Evolutionary conservation across 1,140 invertebrate genomes (phyloP).

Genomic region (Bombus confusus): DNA sequence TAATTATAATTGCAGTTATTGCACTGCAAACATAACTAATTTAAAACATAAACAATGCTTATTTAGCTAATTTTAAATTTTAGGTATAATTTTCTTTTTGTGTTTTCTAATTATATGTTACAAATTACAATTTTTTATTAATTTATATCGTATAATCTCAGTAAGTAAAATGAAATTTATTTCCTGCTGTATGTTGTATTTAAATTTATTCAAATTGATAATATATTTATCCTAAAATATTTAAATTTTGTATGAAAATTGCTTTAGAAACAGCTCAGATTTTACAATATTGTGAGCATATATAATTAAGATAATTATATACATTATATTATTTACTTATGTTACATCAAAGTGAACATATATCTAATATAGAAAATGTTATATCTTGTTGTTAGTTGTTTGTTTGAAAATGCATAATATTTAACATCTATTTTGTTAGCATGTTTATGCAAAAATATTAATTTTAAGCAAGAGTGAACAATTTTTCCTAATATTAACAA

Average conservation of each 20-base stretch:
- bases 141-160: not conserved
- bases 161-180: not conserved
- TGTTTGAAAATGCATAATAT: not conserved
- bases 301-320: not conserved
- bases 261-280: not conserved
- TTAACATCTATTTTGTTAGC: constrained; percentile 1
- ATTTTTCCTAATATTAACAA: not conserved
- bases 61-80: not conserved
- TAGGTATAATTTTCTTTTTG: too few relatives aligned
- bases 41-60: too few relatives aligned
- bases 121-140: not conserved
- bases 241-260: not conserved
- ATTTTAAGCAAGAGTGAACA: not conserved
- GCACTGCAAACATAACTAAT: not conserved
- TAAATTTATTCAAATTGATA: too few relatives aligned
- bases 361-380: not conserved
- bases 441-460: not conserved
- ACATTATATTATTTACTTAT: not conserved
- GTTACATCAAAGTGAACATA: not conserved
- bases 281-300: not conserved
- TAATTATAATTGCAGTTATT: not conserved
- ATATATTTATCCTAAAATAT: not conserved
- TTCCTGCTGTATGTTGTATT: too few relatives aligned
- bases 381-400: not conserved
- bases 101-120: not conserved